Percentiles rank a stretch among this genome's conserved stretches.
Conservation (phyloP, 2,888 invertebrate genomes). For the Rhamnusium bicolor region DNA sequence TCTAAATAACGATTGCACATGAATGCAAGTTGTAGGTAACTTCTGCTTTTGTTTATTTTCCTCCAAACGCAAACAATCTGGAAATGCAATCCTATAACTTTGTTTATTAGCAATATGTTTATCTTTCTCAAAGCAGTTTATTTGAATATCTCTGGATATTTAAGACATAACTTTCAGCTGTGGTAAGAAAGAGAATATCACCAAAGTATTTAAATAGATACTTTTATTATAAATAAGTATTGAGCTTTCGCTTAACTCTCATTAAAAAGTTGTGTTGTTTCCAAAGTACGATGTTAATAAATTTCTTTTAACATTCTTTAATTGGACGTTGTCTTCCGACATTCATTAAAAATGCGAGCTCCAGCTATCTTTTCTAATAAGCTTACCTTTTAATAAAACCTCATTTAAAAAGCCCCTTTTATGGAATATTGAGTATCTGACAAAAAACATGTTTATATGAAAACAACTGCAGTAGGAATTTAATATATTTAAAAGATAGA, state of each 20-base stretch:
- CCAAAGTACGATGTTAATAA: background rate
- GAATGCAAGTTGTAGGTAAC: no score
- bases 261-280: background rate
- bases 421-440: background rate
- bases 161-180: background rate
- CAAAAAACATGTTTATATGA: background rate
- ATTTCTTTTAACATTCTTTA: slow-evolving; percentile 1
- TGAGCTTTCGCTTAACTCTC: background rate
- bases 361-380: background rate
- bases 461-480: background rate
- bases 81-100: no score
- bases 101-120: no score
- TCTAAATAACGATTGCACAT: no score
- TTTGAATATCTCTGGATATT: no score
- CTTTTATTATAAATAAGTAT: background rate
- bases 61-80: no score
- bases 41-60: no score
- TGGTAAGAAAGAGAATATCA: background rate
- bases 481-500: background rate
- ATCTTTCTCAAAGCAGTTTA: no score
- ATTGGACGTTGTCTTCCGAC: background rate
- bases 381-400: background rate
- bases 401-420: background rate
- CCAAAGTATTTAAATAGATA: background rate
- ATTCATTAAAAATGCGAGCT: background rate